A percentile compares a stretch with the other conserved stretches of the same genome.
phyloP scores from a whole-genome alignment of 2,888 invertebrate genomes.

The Drosophila trichaetosa region DNA sequence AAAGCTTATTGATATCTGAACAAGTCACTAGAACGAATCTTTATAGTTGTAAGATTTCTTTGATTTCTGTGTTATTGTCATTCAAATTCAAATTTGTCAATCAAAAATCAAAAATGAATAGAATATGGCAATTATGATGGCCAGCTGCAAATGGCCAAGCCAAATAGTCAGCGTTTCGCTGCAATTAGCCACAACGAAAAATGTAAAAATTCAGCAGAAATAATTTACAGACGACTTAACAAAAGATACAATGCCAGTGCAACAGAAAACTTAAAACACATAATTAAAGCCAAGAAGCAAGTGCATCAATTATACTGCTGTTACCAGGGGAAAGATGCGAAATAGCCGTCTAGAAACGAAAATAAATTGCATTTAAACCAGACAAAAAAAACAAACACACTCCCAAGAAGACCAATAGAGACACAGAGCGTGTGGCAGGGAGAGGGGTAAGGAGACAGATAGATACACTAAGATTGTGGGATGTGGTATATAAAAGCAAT shows the following conservation, averaged over 20 bases:
- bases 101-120: slow-evolving; percentile 9
- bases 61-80: not conserved
- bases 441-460: not conserved
- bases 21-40: not conserved
- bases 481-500: slow-evolving; percentile 11
- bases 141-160: slow-evolving; percentile 53
- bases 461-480: slow-evolving; percentile 26
- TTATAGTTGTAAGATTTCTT: too few relatives aligned
- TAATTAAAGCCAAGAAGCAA: slow-evolving; percentile 38
- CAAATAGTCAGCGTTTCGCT: slow-evolving; percentile 48
- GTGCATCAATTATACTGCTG: slow-evolving; percentile 30
- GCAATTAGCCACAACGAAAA: slow-evolving; percentile 61
- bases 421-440: not conserved
- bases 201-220: slow-evolving; percentile 56
- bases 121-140: slow-evolving; percentile 44
- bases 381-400: slow-evolving; percentile 31
- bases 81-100: not conserved
- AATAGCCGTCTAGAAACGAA: slow-evolving; percentile 41
- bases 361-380: slow-evolving; percentile 47
- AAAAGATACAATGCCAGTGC: slow-evolving; percentile 51
- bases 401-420: slow-evolving; percentile 1
- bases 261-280: slow-evolving; percentile 34
- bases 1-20: not conserved
- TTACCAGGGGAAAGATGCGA: slow-evolving; percentile 16
- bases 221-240: slow-evolving; percentile 60